Evolutionary conservation across 2,797 vertebrate species (phyloP), one percentile per base, ranked within the genome.

Genomic region (Remorina albescens): DNA sequence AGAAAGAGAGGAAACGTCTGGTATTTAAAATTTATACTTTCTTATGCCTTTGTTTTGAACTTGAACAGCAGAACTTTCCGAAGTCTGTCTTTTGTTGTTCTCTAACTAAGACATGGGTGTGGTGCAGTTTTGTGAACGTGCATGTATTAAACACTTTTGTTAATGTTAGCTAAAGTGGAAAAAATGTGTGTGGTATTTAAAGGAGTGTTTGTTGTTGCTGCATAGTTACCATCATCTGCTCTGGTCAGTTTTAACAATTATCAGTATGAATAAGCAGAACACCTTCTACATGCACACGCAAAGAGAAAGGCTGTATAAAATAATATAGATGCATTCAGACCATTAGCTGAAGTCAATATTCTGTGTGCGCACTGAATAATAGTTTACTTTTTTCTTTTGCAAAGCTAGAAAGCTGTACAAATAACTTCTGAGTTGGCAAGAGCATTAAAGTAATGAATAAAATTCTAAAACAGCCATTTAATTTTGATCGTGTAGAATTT

Each of bases 1-100:
- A 87, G 91, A 93, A 90, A 91, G 96, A 89, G 88, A 91, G 89
- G 95, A 97, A 97, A 98, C 92, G 95, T 94, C 94, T 95, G 93
- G 93, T 98, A 97, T 99, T 98, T 99, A 99, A 98, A 98, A 98
- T 99, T 97, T 98, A 98, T 98, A 97, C 96, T 96, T 96, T 89
- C 94, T 96, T 95, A 95, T 96, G 98, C 95, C 98, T 99, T 99
- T 99, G 97, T 98, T 98, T 97, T 99, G 97, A 98, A 99, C 97
- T 98, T 99, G 97, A 99, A 96, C 94, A 96, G 92, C 88, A 93
- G 93, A 97, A 97, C 93, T 98, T 95, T 92, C 90, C 25, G 16
- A 84, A 91, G 90, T 92, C 88, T 92, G 89, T 92, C 87, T 95
- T 93, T 94, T 93, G 92, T 95, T 94, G 93, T 84, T 91, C 76